These are phyloP conservation scores for Copidosoma aretas DNA, from an alignment of 2,888 invertebrate genomes.

Conservation along the genomic window DNA sequence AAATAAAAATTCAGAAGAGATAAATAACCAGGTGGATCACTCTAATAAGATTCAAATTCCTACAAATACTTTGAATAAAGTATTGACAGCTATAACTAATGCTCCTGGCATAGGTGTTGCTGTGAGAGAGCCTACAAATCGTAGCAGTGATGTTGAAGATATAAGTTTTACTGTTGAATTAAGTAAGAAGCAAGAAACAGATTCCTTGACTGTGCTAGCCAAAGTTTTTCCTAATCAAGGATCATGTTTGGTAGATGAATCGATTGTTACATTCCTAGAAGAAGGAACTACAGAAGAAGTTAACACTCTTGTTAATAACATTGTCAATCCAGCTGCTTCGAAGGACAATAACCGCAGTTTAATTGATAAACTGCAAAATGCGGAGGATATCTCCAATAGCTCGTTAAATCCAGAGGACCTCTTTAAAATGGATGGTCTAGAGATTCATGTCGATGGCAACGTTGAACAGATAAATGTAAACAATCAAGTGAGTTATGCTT, in stretches of 20 bases:
- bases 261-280: conserved; percentile 55
- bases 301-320: conserved; percentile 55
- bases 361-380: conserved; percentile 50
- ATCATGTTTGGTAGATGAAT: conserved; percentile 57
- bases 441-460: conserved; percentile 60
- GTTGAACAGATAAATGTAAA: conserved; percentile 54
- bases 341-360: conserved; percentile 45
- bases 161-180: conserved; percentile 60
- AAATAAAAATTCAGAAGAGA: conserved; percentile 42
- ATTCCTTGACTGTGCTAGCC: conserved; percentile 52
- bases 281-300: conserved; percentile 55
- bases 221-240: conserved; percentile 60
- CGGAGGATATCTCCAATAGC: conserved; percentile 51
- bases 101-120: conserved; percentile 57
- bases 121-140: conserved; percentile 57
- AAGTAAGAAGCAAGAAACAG: conserved; percentile 52
- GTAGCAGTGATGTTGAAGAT: conserved; percentile 54
- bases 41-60: conserved; percentile 57
- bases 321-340: conserved; percentile 47
- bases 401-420: conserved; percentile 58
- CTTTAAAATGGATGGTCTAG: conserved; percentile 58
- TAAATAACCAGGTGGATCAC: conserved; percentile 40
- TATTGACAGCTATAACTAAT: conserved; percentile 55
- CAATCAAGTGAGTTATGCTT: conserved; percentile 56
- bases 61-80: conserved; percentile 58